These are phyloP conservation scores for Papilio machaon DNA, from an alignment of 1,140 invertebrate genomes.

Conservation along the genomic window DNA sequence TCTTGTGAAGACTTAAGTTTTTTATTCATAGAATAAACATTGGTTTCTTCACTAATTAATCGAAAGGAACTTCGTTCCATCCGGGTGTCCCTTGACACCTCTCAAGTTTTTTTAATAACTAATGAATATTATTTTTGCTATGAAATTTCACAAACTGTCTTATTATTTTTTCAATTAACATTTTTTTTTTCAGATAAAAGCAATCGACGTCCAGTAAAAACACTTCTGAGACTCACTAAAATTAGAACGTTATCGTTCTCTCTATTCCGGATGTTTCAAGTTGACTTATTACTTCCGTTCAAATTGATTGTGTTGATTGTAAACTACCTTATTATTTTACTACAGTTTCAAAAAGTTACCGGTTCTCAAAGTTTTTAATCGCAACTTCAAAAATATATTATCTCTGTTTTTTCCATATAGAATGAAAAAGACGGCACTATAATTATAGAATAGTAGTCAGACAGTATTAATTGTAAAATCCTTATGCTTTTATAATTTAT, in stretches of 20 bases:
- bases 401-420: too few relatives aligned
- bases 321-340: slow-evolving; percentile 41
- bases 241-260: slow-evolving; percentile 37
- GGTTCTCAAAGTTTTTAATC: not conserved
- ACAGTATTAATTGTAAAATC: not conserved
- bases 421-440: not conserved
- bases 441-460: too few relatives aligned
- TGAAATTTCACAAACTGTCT: too few relatives aligned
- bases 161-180: not conserved
- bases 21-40: too few relatives aligned
- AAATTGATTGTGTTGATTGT: slow-evolving; percentile 31
- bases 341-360: slow-evolving; percentile 38
- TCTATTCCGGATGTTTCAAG: slow-evolving; percentile 38
- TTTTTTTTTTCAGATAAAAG: slow-evolving; percentile 36
- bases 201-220: slow-evolving; percentile 14
- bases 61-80: too few relatives aligned
- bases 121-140: too few relatives aligned
- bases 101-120: too few relatives aligned
- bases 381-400: not conserved
- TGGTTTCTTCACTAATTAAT: too few relatives aligned
- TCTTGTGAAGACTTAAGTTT: too few relatives aligned
- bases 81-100: too few relatives aligned
- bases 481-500: not conserved
- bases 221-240: slow-evolving; percentile 29
- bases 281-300: slow-evolving; percentile 30